Percentiles rank a stretch among this genome's conserved stretches.
Conservation (phyloP, 2,797 vertebrate species). For the Dallia pectoralis region DNA sequence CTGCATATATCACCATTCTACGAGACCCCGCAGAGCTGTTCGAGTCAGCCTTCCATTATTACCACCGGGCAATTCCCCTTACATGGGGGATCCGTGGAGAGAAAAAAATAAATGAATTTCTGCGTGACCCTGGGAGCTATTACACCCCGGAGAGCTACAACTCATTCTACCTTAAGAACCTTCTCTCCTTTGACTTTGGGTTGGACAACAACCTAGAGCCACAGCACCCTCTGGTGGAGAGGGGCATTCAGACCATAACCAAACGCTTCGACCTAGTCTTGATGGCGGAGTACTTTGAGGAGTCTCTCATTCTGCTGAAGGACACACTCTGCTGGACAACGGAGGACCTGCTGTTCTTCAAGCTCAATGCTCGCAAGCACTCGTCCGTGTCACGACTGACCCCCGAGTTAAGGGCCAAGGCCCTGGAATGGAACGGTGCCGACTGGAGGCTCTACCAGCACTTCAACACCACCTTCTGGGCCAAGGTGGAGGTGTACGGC, state of each 20-base stretch:
- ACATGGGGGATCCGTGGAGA: slow-evolving; percentile 82
- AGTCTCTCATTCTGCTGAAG: slow-evolving; percentile 90
- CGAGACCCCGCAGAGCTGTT: slow-evolving; percentile 87
- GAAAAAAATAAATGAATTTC: slow-evolving; percentile 82
- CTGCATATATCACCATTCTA: slow-evolving; percentile 86
- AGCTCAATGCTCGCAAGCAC: slow-evolving; percentile 83
- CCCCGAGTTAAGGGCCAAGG: slow-evolving; percentile 77
- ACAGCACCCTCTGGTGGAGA: slow-evolving; percentile 70
- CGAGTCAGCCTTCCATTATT: slow-evolving; percentile 95
- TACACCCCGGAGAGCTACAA: slow-evolving; percentile 83
- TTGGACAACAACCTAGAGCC: slow-evolving; percentile 81
- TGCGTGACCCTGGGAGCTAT: slow-evolving; percentile 76
- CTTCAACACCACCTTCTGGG: slow-evolving; percentile 91
- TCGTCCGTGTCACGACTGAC: slow-evolving; percentile 74
- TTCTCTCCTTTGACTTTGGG: slow-evolving; percentile 91
- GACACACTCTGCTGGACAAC: slow-evolving; percentile 89
- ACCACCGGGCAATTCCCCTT: slow-evolving; percentile 77
- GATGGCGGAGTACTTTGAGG: slow-evolving; percentile 88
- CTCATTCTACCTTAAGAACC: slow-evolving; percentile 91
- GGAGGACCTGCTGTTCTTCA: slow-evolving; percentile 90
- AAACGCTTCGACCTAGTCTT: slow-evolving; percentile 85
- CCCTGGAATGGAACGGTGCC: slow-evolving; percentile 83
- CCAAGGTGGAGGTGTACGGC: slow-evolving; percentile 82
- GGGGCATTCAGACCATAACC: slow-evolving; percentile 74
- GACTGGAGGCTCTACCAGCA: slow-evolving; percentile 87